Percentiles rank a stretch among this genome's conserved stretches.
These are phyloP conservation scores for Nephila pilipes DNA, from an alignment of 1,140 invertebrate genomes.

Conservation along the genomic window DNA sequence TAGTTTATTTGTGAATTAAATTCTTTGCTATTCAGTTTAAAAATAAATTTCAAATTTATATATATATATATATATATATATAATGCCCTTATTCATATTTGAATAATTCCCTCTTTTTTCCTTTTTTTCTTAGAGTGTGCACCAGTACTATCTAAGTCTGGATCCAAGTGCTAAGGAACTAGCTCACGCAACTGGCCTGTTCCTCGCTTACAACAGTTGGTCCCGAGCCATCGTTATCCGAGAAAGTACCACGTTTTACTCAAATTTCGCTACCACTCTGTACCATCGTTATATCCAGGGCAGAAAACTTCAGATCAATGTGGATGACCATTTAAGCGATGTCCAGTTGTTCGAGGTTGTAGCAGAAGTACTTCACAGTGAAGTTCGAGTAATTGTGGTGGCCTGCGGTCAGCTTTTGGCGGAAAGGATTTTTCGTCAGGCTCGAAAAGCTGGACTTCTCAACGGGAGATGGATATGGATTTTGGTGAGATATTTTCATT, in stretches of 20 bases:
- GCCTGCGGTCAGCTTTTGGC: conserved; percentile 44
- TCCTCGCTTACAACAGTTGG: conserved; percentile 65
- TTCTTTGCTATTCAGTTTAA: no score
- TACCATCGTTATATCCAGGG: not conserved
- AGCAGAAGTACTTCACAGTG: conserved; percentile 42
- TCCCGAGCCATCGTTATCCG: conserved; percentile 22
- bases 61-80: no score
- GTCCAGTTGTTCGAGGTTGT: conserved; percentile 31
- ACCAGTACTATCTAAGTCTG: conserved; percentile 62
- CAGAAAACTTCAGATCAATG: not conserved
- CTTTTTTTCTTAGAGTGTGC: conserved; percentile 30
- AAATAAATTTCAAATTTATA: no score
- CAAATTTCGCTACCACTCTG: not conserved
- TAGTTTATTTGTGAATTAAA: no score
- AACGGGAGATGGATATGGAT: conserved; percentile 73
- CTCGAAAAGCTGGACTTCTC: conserved; percentile 42
- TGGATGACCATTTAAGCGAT: not conserved
- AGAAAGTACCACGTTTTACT: conserved; percentile 47
- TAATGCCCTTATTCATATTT: no score
- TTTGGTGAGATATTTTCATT: conserved; percentile 17
- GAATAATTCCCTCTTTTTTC: not conserved
- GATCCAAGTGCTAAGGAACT: conserved; percentile 64
- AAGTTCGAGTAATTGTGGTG: conserved; percentile 60
- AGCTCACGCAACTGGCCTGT: conserved; percentile 46
- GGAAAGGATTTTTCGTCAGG: conserved; percentile 51